Conservation (phyloP, 2,797 vertebrate genomes). For the Silurus aristotelis region DNA sequence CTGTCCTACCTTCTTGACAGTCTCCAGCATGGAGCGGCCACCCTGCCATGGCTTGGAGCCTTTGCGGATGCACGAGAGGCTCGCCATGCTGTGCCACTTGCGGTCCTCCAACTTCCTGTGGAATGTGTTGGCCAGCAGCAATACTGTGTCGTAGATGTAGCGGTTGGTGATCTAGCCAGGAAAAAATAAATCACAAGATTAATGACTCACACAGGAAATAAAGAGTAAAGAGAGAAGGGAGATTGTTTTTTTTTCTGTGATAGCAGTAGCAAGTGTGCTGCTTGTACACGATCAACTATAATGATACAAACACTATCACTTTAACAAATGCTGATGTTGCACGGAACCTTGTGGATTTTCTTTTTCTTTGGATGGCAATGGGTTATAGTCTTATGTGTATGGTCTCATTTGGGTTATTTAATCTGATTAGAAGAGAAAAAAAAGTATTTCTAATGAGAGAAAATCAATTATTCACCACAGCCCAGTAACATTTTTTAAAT, state of each 20-base stretch:
- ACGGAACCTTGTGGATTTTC: not conserved
- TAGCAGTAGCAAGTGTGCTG: not conserved
- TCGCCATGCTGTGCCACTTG: constrained; percentile 99
- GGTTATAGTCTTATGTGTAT: too few relatives aligned
- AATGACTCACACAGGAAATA: not conserved
- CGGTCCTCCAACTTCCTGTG: constrained; percentile 97
- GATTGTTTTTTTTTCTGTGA: not conserved
- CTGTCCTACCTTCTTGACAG: constrained; percentile 89
- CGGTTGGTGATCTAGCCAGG: constrained; percentile 89
- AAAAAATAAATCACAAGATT: constrained; percentile 4
- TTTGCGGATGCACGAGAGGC: constrained; percentile 95
- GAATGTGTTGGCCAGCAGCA: constrained; percentile 94
- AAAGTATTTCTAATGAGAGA: not conserved
- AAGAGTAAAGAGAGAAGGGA: not conserved
- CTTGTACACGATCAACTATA: not conserved
- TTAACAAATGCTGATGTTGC: not conserved
- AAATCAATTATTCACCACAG: not conserved
- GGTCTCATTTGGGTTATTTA: too few relatives aligned
- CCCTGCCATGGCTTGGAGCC: constrained; percentile 98
- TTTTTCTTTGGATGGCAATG: not conserved
- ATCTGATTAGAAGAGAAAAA: not conserved
- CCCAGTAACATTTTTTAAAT: not conserved
- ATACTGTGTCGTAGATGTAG: constrained; percentile 93
- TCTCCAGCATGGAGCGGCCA: constrained; percentile 96
- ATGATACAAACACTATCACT: constrained; percentile 6